Percentiles rank a stretch among this genome's conserved stretches.
Evolutionary conservation across 2,113 vertebrate genomes (phyloP).

Genomic region (Pholis gunnellus): DNA sequence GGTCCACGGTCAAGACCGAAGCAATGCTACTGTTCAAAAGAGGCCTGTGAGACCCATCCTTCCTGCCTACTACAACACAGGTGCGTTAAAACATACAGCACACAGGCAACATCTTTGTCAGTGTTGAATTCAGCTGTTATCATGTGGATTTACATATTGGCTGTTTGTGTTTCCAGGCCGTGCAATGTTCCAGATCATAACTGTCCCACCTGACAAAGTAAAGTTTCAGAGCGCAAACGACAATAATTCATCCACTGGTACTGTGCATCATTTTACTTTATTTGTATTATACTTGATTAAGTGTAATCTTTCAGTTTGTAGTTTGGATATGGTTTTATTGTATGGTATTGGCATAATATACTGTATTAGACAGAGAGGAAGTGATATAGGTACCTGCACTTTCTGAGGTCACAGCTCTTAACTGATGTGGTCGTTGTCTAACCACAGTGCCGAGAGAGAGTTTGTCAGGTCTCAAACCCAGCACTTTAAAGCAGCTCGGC

Average conservation of each 20-base stretch:
- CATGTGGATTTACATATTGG: background rate
- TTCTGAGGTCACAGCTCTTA: slow-evolving; percentile 41
- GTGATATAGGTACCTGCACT: background rate
- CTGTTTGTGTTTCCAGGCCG: slow-evolving; percentile 58
- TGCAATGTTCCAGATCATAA: slow-evolving; percentile 78
- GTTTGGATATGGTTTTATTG: background rate
- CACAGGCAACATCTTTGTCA: background rate
- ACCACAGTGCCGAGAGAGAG: slow-evolving; percentile 77
- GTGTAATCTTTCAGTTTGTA: background rate
- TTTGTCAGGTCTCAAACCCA: slow-evolving; percentile 91
- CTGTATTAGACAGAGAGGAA: background rate
- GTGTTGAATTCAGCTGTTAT: background rate
- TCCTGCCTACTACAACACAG: slow-evolving; percentile 86
- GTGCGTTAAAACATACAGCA: slow-evolving; percentile 54
- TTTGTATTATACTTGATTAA: background rate
- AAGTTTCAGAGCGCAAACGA: slow-evolving; percentile 56
- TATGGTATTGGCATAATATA: background rate
- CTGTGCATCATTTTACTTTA: background rate
- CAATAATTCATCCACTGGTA: slow-evolving; percentile 66
- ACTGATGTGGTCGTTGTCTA: slow-evolving; percentile 68
- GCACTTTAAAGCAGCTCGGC: slow-evolving; percentile 84
- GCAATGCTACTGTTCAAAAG: slow-evolving; percentile 82
- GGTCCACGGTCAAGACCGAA: slow-evolving; percentile 80
- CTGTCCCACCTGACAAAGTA: slow-evolving; percentile 74
- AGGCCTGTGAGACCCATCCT: slow-evolving; percentile 93